Evolutionary conservation across 2,797 vertebrate species (phyloP).

Genomic region (Cygnus olor): DNA sequence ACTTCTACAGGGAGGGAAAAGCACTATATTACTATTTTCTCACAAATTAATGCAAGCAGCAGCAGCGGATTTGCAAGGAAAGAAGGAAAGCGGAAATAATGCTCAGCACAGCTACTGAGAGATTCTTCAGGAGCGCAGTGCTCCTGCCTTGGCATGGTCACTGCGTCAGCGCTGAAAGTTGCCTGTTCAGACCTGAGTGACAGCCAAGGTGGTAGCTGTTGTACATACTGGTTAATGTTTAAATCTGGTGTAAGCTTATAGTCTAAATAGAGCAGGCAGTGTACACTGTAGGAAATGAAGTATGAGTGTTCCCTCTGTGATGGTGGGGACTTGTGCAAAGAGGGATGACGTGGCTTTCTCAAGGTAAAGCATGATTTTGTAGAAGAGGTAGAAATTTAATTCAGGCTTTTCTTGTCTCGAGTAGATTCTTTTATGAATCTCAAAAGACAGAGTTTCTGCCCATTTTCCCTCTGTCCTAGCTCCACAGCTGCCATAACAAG

Average conservation of each 20-base stretch:
- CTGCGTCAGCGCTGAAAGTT: neutral
- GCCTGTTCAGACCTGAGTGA: neutral
- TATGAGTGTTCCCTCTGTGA: neutral
- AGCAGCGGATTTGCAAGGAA: neutral
- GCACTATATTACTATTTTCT: neutral
- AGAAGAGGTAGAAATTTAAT: neutral
- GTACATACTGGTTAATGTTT: neutral
- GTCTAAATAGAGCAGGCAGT: neutral
- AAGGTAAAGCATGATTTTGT: neutral
- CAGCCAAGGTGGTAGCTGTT: neutral
- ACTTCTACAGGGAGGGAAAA: rapidly evolving
- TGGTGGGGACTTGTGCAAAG: neutral
- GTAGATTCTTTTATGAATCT: neutral
- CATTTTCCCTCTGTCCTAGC: neutral
- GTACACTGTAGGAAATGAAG: neutral
- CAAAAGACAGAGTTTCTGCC: neutral
- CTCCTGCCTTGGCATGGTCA: neutral
- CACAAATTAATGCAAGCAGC: neutral
- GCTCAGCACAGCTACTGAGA: neutral
- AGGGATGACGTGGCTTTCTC: neutral
- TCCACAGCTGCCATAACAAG: neutral
- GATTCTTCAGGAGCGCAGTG: neutral
- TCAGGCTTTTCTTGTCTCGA: neutral
- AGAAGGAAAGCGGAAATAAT: neutral
- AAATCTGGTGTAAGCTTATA: neutral